A percentile compares a stretch with the other conserved stretches of the same genome.
Evolutionary conservation across 2,888 invertebrate species (phyloP).

Genomic region (Coenonympha glycerion): DNA sequence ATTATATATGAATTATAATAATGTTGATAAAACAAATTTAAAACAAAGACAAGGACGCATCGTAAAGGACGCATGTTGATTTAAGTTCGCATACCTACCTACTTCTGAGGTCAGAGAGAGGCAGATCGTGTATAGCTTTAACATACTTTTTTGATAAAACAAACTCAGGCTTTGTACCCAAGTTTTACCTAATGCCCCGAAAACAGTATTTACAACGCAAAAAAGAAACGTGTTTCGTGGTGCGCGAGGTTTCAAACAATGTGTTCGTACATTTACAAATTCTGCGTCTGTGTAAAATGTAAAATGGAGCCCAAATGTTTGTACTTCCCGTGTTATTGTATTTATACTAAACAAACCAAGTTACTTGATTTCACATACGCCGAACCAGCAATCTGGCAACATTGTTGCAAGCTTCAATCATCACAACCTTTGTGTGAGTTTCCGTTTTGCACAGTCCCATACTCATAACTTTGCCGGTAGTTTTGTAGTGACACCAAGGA

Average conservation of each 20-base stretch:
- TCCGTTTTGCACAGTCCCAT: conserved; percentile 2
- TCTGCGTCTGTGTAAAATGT: not conserved
- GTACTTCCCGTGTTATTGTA: conserved; percentile 18
- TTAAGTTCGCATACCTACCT: too few relatives aligned
- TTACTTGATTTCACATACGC: conserved; percentile 21
- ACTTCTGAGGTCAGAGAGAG: too few relatives aligned
- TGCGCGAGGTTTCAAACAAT: conserved; percentile 19
- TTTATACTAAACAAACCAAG: conserved; percentile 22
- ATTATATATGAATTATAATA: too few relatives aligned
- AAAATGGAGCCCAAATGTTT: not conserved
- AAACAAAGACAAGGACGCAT: too few relatives aligned
- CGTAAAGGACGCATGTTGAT: too few relatives aligned
- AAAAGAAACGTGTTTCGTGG: conserved; percentile 32
- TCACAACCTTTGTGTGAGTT: conserved; percentile 7
- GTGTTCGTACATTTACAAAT: conserved; percentile 9
- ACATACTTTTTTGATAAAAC: not conserved
- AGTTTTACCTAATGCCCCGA: conserved; percentile 26
- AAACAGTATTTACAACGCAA: conserved; percentile 30
- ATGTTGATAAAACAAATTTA: too few relatives aligned
- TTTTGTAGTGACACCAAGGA: not conserved
- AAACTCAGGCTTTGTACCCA: conserved; percentile 15
- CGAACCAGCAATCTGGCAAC: conserved; percentile 16
- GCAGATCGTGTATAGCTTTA: too few relatives aligned
- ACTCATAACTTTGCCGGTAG: not conserved
- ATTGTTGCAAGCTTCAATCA: conserved; percentile 17